A percentile compares a stretch with the other conserved stretches of the same genome.
phyloP scores from a whole-genome alignment of 1,140 invertebrate genomes.

The Papilio machaon region DNA sequence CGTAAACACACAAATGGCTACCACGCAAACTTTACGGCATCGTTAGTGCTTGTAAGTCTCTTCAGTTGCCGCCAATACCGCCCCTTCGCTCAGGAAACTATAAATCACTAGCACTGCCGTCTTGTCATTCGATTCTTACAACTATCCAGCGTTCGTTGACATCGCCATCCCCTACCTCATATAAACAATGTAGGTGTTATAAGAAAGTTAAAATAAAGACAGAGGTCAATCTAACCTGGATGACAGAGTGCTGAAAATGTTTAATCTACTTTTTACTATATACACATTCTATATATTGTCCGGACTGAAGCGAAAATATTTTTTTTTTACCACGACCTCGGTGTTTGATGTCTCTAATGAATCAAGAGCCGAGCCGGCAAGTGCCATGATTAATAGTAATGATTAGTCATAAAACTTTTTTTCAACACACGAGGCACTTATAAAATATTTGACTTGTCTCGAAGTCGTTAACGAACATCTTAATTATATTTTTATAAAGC shows the following conservation, averaged over 20 bases:
- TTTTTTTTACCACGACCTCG: conserved; percentile 47
- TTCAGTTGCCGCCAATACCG: conserved; percentile 53
- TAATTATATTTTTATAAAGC: conserved; percentile 7
- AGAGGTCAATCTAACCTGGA: conserved; percentile 50
- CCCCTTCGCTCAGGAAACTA: conserved; percentile 69
- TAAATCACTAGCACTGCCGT: conserved; percentile 65
- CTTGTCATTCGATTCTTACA: conserved; percentile 58
- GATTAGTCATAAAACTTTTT: conserved; percentile 31
- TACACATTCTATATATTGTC: conserved; percentile 64
- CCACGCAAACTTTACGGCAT: conserved; percentile 31
- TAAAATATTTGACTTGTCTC: conserved; percentile 26
- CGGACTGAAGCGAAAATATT: conserved; percentile 55
- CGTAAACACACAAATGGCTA: conserved; percentile 19
- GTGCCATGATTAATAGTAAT: conserved; percentile 20
- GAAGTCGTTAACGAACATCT: conserved; percentile 13
- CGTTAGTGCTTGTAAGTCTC: conserved; percentile 40
- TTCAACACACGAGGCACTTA: conserved; percentile 9
- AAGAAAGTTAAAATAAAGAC: background rate
- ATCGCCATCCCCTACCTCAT: conserved; percentile 30
- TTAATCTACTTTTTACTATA: conserved; percentile 71
- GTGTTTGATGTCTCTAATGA: conserved; percentile 56
- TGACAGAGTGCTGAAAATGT: conserved; percentile 66
- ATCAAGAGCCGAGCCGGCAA: conserved; percentile 11
- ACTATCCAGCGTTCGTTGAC: conserved; percentile 47
- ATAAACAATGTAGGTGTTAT: conserved; percentile 28